Evolutionary conservation across 2,113 vertebrate genomes (phyloP), one percentile per base, ranked within the genome.

Genomic region (Siphamia tubifer): DNA sequence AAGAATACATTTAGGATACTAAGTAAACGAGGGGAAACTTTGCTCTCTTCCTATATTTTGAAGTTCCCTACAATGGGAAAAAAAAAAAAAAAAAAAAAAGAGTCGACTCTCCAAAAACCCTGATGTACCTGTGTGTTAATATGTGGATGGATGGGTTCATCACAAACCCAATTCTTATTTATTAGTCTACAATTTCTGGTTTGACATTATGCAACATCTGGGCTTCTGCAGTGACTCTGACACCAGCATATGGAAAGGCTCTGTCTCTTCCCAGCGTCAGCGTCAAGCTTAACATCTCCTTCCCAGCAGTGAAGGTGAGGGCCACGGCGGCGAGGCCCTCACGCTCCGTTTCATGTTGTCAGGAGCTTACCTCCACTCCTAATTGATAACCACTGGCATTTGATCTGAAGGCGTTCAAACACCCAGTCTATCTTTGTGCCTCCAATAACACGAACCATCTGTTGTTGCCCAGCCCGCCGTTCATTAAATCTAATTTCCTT

Each of bases 361-460:
- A 56, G 57, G 49, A 78, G 84, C 71, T 56, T 79, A 85, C 85
- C 85, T 87, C 79, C 74, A 71, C 68, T 89, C 62, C 77, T 90
- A 91, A 90, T 88, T 90, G 87, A 91, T 90, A 83, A 90, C 82
- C 85, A 62, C 79, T 91, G 87, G 87, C 89, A 92, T 88, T 90
- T 91, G 87, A 91, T 92, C 89, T 89, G 85, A 91, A 89, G 81
- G 77, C 73, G 79, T 92, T 91, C 87, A 91, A 91, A 89, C 84
- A 83, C 44, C 60, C 58, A 68, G 84, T 87, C 83, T 87, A 92
- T 87, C 88, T 92, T 90, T 90, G 85, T 84, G 83, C 80, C 72
- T 80, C 72, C 85, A 90, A 86, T 90, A 91, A 90, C 87, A 91
- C 77, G 61, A 82, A 83, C 90, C 89, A 92, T 91, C 90, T 92